Percentiles rank a stretch among this genome's conserved stretches.
Conservation (phyloP, 2,888 invertebrate species). For the Drosophila austrosaltans region DNA sequence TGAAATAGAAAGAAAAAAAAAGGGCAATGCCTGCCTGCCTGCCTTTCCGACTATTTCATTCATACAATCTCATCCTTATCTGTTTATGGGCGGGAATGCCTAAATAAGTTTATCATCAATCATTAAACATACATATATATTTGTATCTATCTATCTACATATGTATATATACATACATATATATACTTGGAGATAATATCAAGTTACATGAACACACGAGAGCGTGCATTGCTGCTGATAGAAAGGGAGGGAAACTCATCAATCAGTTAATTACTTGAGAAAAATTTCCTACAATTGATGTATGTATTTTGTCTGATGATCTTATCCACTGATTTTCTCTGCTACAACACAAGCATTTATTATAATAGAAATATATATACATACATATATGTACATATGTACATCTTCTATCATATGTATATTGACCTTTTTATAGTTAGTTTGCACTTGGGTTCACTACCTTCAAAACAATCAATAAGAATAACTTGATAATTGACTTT, state of each 20-base stretch:
- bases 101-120: slow-evolving; percentile 1
- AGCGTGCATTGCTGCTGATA: not conserved
- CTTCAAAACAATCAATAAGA: not conserved
- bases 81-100: slow-evolving; percentile 1
- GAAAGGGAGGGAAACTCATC: slow-evolving; percentile 3
- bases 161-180: too few relatives aligned
- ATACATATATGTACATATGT: not conserved
- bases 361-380: not conserved
- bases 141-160: not conserved
- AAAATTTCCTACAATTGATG: slow-evolving; percentile 6
- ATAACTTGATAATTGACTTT: not conserved
- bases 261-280: slow-evolving; percentile 8
- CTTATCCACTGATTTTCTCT: not conserved
- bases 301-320: not conserved
- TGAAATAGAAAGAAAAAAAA: not conserved
- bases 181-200: not conserved
- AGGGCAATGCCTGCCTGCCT: not conserved
- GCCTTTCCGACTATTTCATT: not conserved
- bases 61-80: slow-evolving; percentile 4
- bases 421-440: not conserved
- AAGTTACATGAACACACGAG: slow-evolving; percentile 2
- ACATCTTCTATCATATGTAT: not conserved
- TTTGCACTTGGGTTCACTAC: not conserved
- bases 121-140: not conserved
- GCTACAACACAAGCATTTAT: not conserved